Base-by-base conservation (phyloP, 2,797 vertebrate genomes). In the Merluccius polli region DNA sequence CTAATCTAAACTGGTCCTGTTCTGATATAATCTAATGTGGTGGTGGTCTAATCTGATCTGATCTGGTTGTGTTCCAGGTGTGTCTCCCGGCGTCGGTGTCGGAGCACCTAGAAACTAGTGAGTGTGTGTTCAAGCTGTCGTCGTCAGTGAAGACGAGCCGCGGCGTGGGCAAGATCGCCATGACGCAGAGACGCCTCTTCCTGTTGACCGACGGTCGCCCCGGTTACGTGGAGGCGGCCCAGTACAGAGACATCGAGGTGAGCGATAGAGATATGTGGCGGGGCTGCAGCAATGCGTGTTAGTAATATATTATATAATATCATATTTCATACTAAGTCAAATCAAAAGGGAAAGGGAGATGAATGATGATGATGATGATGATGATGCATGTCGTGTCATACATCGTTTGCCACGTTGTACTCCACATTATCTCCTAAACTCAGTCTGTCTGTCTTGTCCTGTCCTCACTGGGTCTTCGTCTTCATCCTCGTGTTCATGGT, bases 101-200 rank as follows among this genome's bases (percentile, higher is more conserved):
- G 32, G 94, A 96, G 73, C 94, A 92, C 72, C 91, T 99, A 33
- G 97, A 98, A 69, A 92, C 92, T 75, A 94, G 91, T 0, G 98
- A 99, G 75, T 95, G 94, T 0, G 96, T 99, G 68, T 99, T 97
- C 85, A 99, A 99, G 87, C 90, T 98, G 73, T 99, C 98, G 0
- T 94, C 93, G 70, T 96, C 98, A 0, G 95, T 99, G 27, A 99
- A 97, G 90, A 99, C 98, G 0, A 98, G 85, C 74, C 94, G 87
- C 0, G 98, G 98, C 0, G 95, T 99, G 10, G 98, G 98, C 10
- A 98, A 97, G 91, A 96, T 99, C 38, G 98, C 97, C 81, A 95
- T 99, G 96, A 99, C 98, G 10, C 97, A 98, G 81, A 95, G 96
- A 1, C 95, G 97, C 7, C 93, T 99, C 75, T 98, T 99, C 83